phyloP scores from a whole-genome alignment of 92 coral and sea anemone species.

The Umimayanthus kanabou region DNA sequence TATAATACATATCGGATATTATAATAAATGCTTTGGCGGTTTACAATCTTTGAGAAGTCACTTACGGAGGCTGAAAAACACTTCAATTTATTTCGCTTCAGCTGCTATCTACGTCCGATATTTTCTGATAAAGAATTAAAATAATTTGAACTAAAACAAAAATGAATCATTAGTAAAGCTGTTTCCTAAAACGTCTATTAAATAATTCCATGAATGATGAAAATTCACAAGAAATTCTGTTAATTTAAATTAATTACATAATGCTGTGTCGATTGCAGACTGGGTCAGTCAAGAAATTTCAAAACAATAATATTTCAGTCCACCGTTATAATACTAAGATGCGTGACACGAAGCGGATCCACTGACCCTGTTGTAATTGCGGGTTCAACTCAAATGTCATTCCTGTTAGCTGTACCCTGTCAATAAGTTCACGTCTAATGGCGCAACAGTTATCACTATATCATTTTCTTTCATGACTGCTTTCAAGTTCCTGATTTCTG shows the following conservation, averaged over 20 bases:
- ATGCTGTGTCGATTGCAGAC: not conserved
- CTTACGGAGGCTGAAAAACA: not conserved
- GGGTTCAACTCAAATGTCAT: constrained; percentile 5
- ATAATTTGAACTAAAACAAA: constrained; percentile 2
- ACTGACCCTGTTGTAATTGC: constrained; percentile 1
- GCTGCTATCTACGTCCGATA: constrained; percentile 11
- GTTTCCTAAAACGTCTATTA: not conserved
- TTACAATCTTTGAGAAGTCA: not conserved
- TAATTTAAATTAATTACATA: not conserved
- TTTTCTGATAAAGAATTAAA: not conserved
- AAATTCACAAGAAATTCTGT: constrained; percentile 4
- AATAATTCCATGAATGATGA: constrained; percentile 5
- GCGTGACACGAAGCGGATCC: constrained; percentile 18
- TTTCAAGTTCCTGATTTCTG: constrained; percentile 56
- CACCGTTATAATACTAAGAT: constrained; percentile 3
- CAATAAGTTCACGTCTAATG: constrained; percentile 47
- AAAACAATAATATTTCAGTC: not conserved
- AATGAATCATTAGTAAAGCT: not conserved
- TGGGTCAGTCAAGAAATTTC: not conserved
- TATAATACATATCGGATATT: not conserved
- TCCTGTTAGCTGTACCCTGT: constrained; percentile 8
- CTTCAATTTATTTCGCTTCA: constrained; percentile 18
- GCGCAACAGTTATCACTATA: constrained; percentile 67
- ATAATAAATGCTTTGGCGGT: not conserved
- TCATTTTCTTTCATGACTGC: constrained; percentile 55